Conservation (phyloP, 2,797 vertebrate genomes). For the Tauraco hartlaubi region DNA sequence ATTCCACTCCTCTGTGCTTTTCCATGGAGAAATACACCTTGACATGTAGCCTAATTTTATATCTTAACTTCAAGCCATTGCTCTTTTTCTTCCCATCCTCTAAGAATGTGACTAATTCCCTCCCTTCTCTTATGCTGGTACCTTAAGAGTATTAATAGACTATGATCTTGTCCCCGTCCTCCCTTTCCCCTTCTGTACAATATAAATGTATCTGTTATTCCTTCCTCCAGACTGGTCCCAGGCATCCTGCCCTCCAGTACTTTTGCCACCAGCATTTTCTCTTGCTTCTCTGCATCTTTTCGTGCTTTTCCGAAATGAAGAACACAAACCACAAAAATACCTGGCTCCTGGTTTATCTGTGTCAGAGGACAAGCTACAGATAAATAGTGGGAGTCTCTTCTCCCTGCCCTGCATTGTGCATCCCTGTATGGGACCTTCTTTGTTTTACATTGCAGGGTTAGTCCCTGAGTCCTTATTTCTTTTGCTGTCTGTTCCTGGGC, state of each 20-base stretch:
- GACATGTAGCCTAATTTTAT: background rate
- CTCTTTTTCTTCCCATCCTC: background rate
- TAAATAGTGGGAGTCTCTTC: background rate
- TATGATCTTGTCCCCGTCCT: background rate
- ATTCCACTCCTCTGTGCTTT: background rate
- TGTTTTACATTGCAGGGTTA: background rate
- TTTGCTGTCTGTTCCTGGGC: background rate
- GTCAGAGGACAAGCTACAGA: background rate
- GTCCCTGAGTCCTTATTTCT: background rate
- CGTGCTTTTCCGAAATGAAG: background rate
- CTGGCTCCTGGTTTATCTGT: background rate
- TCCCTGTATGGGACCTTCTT: background rate
- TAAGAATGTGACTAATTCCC: slow-evolving; percentile 37
- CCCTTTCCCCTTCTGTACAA: background rate
- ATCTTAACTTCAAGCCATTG: background rate
- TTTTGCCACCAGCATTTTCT: background rate
- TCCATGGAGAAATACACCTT: background rate
- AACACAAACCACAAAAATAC: background rate
- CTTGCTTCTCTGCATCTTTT: background rate
- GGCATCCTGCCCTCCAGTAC: background rate
- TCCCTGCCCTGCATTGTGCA: background rate
- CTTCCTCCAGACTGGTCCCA: background rate
- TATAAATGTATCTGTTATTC: background rate
- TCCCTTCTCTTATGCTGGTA: background rate
- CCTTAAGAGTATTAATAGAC: slow-evolving; percentile 27